A percentile compares a stretch with the other conserved stretches of the same genome.
phyloP scores from a whole-genome alignment of 2,888 invertebrate genomes.

The Synergus itoensis region DNA sequence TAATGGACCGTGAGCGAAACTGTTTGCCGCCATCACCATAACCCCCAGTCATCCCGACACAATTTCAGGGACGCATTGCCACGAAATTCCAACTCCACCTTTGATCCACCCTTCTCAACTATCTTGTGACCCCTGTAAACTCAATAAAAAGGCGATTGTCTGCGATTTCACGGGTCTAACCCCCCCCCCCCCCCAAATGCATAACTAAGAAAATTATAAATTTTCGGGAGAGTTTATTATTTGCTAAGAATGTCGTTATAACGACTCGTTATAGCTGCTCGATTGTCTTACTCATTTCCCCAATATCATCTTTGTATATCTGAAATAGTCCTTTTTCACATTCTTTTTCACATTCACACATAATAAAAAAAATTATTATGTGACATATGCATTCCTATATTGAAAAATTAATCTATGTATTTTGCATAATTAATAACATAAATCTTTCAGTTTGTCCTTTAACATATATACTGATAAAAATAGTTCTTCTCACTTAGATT shows the following conservation, averaged over 20 bases:
- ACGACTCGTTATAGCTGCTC: no score
- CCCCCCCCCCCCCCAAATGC: background rate
- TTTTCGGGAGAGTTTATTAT: no score
- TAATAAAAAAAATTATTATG: no score
- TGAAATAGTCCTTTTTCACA: no score
- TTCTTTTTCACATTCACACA: no score
- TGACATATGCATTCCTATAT: no score
- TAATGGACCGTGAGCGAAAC: conserved; percentile 73
- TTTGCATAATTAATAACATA: no score
- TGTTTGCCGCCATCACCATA: conserved; percentile 69
- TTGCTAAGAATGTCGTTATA: no score
- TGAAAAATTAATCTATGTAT: background rate
- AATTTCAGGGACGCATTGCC: conserved; percentile 58
- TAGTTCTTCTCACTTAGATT: background rate
- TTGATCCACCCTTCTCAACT: conserved; percentile 53
- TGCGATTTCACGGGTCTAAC: background rate
- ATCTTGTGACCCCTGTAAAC: conserved; percentile 45
- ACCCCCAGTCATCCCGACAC: conserved; percentile 61
- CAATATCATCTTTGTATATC: no score
- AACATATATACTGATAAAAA: no score
- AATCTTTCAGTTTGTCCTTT: no score
- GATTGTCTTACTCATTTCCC: no score
- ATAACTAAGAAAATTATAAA: background rate
- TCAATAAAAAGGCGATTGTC: conserved; percentile 49
- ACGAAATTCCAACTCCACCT: conserved; percentile 53